Evolutionary conservation across 2,888 invertebrate species (phyloP), one percentile per base, ranked within the genome.

Genomic region (Folsomia candida): DNA sequence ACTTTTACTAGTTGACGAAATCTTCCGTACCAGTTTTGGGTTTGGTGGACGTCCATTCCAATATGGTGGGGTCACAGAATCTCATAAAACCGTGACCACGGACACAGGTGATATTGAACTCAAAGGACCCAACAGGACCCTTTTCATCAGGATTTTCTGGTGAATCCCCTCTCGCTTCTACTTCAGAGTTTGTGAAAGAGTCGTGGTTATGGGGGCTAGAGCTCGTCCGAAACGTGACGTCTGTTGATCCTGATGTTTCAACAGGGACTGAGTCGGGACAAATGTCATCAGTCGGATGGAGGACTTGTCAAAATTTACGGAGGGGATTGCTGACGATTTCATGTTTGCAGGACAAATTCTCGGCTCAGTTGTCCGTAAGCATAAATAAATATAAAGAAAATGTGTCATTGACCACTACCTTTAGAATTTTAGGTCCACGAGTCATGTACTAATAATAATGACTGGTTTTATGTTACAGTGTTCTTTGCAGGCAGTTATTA

Each of bases 1-100:
- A 71, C 86, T 96, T 78, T 92, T 96, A 84, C 88, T 95, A 81
- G 91, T 96, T 85, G 96, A 97, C 86, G 93, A 93, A 84, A 88
- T 96, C 80, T 87, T 95, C 76, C 90, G 91, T 86, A 88, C 90
- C 81, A 90, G 91, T 82, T 86, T 92, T 82, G 92, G 91, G 58
- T 84, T 91, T 24, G 77, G 76, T 51, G 73, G 74, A 1, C 69
- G 69, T 64, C 57, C 69, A 3, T 58, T 54, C 22, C 22, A 18
- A 54, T 54, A 54, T 54, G 54, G 54, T 14, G 54, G 20, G 6
- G 20, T n/a, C 20, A n/a, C 18, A 54, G 54, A 54, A 6, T 54
- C 54, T 18, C 22, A 18, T n/a, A 20, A 18, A 4, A 14, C 9
- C 14, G 28, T 24, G 9, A 22, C 22, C 4, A n/a, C 63, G 20